Conservation (phyloP, 2,888 invertebrate genomes). For the Baronia brevicornis region DNA sequence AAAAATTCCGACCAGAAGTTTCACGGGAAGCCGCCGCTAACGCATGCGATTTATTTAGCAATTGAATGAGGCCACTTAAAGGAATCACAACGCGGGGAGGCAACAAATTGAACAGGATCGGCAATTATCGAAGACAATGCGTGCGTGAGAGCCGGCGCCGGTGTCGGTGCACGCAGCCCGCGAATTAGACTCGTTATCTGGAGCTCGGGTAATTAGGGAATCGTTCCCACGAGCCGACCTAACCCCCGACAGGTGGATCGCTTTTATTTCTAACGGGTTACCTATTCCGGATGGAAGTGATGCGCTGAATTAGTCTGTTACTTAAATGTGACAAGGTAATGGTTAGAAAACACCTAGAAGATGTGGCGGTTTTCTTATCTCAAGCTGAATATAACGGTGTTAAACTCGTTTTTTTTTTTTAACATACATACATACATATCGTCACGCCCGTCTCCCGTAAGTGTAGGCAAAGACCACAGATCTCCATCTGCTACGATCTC, state of each 20-base stretch:
- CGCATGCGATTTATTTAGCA: conserved; percentile 65
- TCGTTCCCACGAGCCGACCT: conserved; percentile 57
- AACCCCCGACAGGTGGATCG: conserved; percentile 38
- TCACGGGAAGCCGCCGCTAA: conserved; percentile 20
- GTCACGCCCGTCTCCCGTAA: no score
- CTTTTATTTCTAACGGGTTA: conserved; percentile 26
- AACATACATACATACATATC: no score
- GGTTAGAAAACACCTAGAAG: no score
- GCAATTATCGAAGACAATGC: conserved; percentile 75
- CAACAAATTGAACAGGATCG: conserved; percentile 73
- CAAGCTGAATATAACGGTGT: no score
- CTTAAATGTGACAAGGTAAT: no score
- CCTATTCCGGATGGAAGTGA: no score
- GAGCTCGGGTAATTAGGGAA: conserved; percentile 64
- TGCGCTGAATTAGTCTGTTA: no score
- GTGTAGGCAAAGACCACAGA: no score
- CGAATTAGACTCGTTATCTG: conserved; percentile 72
- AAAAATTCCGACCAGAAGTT: conserved; percentile 2
- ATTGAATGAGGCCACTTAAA: conserved; percentile 72
- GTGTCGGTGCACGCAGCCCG: conserved; percentile 67
- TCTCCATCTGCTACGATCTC: no score
- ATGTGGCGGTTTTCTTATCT: no score
- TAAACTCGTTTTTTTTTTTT: no score
- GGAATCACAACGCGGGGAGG: conserved; percentile 68
- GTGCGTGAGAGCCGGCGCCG: conserved; percentile 68